Conservation (phyloP, 2,888 invertebrate species). For the Agrochola litura region DNA sequence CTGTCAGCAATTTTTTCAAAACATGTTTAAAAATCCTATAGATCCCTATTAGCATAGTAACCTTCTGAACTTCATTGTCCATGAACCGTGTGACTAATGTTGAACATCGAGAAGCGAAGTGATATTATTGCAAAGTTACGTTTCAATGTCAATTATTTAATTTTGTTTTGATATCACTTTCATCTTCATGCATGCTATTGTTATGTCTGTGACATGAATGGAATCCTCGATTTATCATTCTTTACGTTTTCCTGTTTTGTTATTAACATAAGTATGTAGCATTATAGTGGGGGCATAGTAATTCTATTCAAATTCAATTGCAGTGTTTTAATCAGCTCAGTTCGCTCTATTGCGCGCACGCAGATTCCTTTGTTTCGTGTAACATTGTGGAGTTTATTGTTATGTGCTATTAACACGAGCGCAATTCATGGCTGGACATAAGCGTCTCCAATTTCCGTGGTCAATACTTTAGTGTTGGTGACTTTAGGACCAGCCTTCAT, state of each 20-base stretch:
- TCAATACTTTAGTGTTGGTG: not conserved
- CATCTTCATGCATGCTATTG: slow-evolving; percentile 35
- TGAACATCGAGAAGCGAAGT: slow-evolving; percentile 26
- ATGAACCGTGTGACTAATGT: slow-evolving; percentile 35
- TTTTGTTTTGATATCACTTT: slow-evolving; percentile 53
- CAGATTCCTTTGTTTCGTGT: slow-evolving; percentile 50
- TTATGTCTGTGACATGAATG: slow-evolving; percentile 23
- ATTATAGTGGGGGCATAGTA: not conserved
- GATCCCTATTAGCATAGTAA: not conserved
- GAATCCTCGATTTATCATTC: not conserved
- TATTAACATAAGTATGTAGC: not conserved
- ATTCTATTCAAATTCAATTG: slow-evolving; percentile 35
- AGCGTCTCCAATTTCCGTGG: slow-evolving; percentile 3
- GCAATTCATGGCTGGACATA: slow-evolving; percentile 12
- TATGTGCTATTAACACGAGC: slow-evolving; percentile 21
- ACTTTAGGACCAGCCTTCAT: not conserved
- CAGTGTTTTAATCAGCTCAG: slow-evolving; percentile 21
- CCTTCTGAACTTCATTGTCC: slow-evolving; percentile 29
- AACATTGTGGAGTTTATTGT: slow-evolving; percentile 26
- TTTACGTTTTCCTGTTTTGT: not conserved
- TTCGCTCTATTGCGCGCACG: slow-evolving; percentile 40
- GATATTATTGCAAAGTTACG: slow-evolving; percentile 48
- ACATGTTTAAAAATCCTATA: not conserved
- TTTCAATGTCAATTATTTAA: slow-evolving; percentile 53
- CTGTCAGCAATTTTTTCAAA: not conserved